Evolutionary conservation across 2,888 invertebrate genomes (phyloP).

Genomic region (Zeuzera pyrina): DNA sequence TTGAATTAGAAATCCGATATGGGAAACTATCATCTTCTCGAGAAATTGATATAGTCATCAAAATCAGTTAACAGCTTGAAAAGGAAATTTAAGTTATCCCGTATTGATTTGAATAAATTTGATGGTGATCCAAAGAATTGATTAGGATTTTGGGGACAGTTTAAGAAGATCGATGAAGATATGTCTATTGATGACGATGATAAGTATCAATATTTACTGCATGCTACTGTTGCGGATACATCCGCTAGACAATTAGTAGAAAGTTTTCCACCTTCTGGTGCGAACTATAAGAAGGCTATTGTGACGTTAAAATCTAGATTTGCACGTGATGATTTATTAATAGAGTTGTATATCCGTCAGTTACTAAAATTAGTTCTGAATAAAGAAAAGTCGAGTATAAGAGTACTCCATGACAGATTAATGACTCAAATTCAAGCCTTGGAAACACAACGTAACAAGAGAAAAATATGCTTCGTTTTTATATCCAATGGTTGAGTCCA

Average conservation of each 20-base stretch:
- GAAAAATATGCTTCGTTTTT: neutral
- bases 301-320: conserved; percentile 1
- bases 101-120: conserved; percentile 1
- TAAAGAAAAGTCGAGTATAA: neutral
- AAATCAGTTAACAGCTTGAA: no score
- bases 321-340: conserved; percentile 3
- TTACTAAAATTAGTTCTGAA: neutral
- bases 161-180: conserved; percentile 3
- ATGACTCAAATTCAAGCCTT: neutral
- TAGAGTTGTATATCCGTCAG: conserved; percentile 3
- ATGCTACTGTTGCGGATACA: neutral
- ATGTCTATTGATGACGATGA: neutral
- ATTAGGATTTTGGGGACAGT: conserved; percentile 6
- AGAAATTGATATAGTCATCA: no score
- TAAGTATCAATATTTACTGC: conserved; percentile 4
- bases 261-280: conserved; percentile 2
- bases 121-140: conserved; percentile 4
- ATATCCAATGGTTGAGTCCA: neutral
- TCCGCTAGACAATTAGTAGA: conserved; percentile 1
- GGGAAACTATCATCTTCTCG: no score
- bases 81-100: neutral
- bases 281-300: conserved; percentile 1
- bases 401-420: neutral
- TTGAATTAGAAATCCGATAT: no score
- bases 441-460: neutral